Evolutionary conservation across 2,888 invertebrate genomes (phyloP), one percentile per base, ranked within the genome.

Genomic region (Eulithis prunata): DNA sequence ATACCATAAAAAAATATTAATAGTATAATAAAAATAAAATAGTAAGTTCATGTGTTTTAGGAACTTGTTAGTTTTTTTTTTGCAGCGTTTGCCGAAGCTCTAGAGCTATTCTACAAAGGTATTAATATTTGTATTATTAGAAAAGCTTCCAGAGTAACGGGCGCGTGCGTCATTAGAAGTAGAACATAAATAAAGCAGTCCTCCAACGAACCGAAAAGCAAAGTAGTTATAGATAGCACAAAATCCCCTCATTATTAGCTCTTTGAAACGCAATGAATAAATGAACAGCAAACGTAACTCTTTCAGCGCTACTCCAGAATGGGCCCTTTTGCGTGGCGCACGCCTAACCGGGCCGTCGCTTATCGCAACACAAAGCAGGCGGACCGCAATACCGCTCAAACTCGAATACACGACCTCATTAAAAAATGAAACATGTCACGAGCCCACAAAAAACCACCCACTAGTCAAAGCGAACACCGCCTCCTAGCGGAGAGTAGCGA

Each of bases 361-460:
- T 79, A 82, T 76, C 77, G 75, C 63, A 71, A 71, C 81, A 87
- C 85, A 89, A 89, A 89, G 86, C 81, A 70, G 75, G 71, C 83
- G 81, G 84, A 80, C 82, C 80, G 82, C 83, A 81, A 84, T 82
- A 80, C 80, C 79, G 78, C 80, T 79, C 81, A 83, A 80, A 76
- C 84, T 86, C 86, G 85, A 88, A 89, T 85, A 86, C 88, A 78
- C 90, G 90, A 84, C 89, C 92, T 93, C 92, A 91, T 93, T 92
- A 93, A 92, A 91, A 92, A 92, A 89, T 89, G 86, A 88, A 87
- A 83, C 84, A 80, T 75, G 76, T 85, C 85, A 88, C 85, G 86
- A 88, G 87, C 81, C 79, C 78, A 77, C 80, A 77, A 87, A 86
- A 78, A 86, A 83, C 77, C 78, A 76, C 75, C 78, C 77, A 74